Conservation (phyloP, 2,888 invertebrate genomes). For the Dolichopus griseipennis region DNA sequence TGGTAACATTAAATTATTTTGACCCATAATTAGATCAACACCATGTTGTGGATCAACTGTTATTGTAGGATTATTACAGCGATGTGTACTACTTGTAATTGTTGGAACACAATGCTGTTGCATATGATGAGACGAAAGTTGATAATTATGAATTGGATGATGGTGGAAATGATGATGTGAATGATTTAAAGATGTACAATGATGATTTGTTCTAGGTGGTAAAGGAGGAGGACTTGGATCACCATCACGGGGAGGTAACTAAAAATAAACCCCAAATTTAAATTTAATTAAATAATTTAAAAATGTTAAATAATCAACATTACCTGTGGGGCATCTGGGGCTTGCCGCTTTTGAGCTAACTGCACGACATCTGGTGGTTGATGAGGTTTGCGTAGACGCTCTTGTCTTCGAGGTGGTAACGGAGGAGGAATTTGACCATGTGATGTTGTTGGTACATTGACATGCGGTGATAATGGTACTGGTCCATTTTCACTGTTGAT, state of each 20-base stretch:
- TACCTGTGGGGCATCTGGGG: slow-evolving; percentile 55
- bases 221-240: slow-evolving; percentile 59
- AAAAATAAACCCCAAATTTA: slow-evolving; percentile 2
- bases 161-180: slow-evolving; percentile 1
- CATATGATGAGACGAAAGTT: not conserved
- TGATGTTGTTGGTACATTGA: slow-evolving; percentile 40
- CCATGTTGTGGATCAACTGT: slow-evolving; percentile 16
- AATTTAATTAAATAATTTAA: not conserved
- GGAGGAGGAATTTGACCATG: slow-evolving; percentile 36
- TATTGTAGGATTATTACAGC: slow-evolving; percentile 18
- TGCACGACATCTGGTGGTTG: slow-evolving; percentile 26
- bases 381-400: slow-evolving; percentile 28
- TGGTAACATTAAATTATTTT: slow-evolving; percentile 46
- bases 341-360: slow-evolving; percentile 48
- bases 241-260: slow-evolving; percentile 59
- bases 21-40: slow-evolving; percentile 33
- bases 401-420: slow-evolving; percentile 38
- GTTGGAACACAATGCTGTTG: not conserved
- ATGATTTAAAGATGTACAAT: not conserved
- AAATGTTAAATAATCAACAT: slow-evolving; percentile 17
- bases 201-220: slow-evolving; percentile 46
- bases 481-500: slow-evolving; percentile 27
- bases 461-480: slow-evolving; percentile 43
- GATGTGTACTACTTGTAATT: not conserved
- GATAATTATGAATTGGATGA: slow-evolving; percentile 4